Evolutionary conservation across 1,140 invertebrate species (phyloP).

Genomic region (Teleopsis dalmanni): DNA sequence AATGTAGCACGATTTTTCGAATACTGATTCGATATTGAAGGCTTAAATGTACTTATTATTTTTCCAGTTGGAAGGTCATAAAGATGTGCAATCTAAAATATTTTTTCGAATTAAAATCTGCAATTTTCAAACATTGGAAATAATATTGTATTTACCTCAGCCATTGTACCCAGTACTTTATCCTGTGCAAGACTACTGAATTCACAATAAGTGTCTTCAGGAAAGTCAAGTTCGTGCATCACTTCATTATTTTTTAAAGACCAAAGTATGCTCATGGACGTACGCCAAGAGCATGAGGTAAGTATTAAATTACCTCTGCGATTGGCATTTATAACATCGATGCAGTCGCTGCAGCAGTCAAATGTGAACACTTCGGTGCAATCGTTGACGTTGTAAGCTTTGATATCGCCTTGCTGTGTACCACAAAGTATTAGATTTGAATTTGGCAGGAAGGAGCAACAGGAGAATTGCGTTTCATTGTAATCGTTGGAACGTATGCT

Average conservation of each 20-base stretch:
- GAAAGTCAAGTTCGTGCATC: slow-evolving; percentile 62
- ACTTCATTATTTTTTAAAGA: slow-evolving; percentile 61
- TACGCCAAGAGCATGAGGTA: slow-evolving; percentile 77
- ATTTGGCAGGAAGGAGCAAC: slow-evolving; percentile 56
- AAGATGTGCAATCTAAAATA: slow-evolving; percentile 44
- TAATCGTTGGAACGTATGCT: slow-evolving; percentile 66
- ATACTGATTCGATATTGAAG: slow-evolving; percentile 84
- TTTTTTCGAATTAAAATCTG: slow-evolving; percentile 18
- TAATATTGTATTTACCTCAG: slow-evolving; percentile 59
- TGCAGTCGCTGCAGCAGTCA: slow-evolving; percentile 73
- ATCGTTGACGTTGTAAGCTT: slow-evolving; percentile 74
- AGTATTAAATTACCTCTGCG: slow-evolving; percentile 70
- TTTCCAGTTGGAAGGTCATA: slow-evolving; percentile 83
- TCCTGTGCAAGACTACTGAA: slow-evolving; percentile 85
- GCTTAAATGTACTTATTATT: slow-evolving; percentile 64
- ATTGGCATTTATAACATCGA: slow-evolving; percentile 62
- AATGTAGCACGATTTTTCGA: slow-evolving; percentile 90
- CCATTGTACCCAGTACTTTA: slow-evolving; percentile 74
- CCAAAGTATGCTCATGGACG: slow-evolving; percentile 81
- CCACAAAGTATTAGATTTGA: slow-evolving; percentile 77
- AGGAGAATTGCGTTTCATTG: slow-evolving; percentile 76
- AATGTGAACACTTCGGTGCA: slow-evolving; percentile 71
- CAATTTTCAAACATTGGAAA: background rate
- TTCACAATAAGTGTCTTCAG: slow-evolving; percentile 83
- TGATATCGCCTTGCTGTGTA: slow-evolving; percentile 79